Evolutionary conservation across 2,797 vertebrate genomes (phyloP), one percentile per base, ranked within the genome.

Genomic region (Silurus aristotelis): DNA sequence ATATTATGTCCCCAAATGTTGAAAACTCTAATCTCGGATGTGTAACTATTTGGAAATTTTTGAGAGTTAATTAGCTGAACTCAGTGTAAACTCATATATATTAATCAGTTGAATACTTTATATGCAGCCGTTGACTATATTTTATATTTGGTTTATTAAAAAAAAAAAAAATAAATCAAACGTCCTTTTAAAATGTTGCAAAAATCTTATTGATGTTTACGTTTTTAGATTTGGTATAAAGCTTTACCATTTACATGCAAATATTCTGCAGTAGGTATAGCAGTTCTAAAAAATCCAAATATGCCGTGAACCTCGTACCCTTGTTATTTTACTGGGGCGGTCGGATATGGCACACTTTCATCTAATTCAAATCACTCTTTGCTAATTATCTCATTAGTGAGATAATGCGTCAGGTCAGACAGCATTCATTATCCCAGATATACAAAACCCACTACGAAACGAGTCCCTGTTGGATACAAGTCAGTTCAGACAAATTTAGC

Each of bases 331-430:
- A 63, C 52, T 38, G 56, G 25, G 72, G 56, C 72, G 10, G 1
- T 22, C 48, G 61, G 79, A 67, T 52, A 46, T 67, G 84, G 67
- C 48, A 52, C 63, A 63, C 80, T 83, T 86, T 83, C 85, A 63
- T 17, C 25, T 83, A 72, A 71, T 22, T 82, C 79, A 52, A 77
- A 76, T 82, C 71, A 46, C 75, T 82, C 56, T 31, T 78, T 61
- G 64, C 72, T 86, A 77, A 86, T 86, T 77, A 86, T 71, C 66
- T 77, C 20, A 79, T 83, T 83, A 83, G 25, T 31, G 66, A 70
- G 64, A 7, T 52, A 52, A n/a, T 52, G 48, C 72, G 55, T 27
- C 56, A 83, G 64, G 66, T 72, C 73, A 78, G 56, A 79, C 73
- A 46, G 14, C 66, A 79, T 67, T 76, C 64, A 78, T 76, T 68